Evolutionary conservation across 2,113 vertebrate species (phyloP), one percentile per base, ranked within the genome.

Genomic region (Mastomys coucha): DNA sequence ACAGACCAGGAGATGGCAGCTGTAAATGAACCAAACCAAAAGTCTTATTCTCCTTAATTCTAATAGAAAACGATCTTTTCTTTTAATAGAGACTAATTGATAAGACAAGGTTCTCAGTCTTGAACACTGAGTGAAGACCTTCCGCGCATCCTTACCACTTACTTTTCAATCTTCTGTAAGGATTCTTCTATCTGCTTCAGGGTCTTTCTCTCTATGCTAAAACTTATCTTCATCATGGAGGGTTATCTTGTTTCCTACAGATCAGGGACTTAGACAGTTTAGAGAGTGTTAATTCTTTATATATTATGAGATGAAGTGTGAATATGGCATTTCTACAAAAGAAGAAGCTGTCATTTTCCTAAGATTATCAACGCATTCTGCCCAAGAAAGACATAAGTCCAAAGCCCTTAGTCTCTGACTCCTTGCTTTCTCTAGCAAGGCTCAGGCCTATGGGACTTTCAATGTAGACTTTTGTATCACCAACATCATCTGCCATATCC

Each of bases 171-270:
- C 80, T 84, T 63, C 45, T 33, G 8, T 1, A 7, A 9, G 2
- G 7, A 60, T 36, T 75, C 33, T 31, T 49, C 42, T 60, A 13
- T 39, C 51, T 51, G 9, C 60, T 45, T 73, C 22, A 14, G 2
- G 0, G 0, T 24, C 45, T 33, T 56, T 33, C 7, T 53, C 6
- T 63, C 2, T 8, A 10, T 60, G 17, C 7, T 22, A 10, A 45
- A 42, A 7, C 19, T 14, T 31, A 42, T 24, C 20, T 88, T 45
- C 24, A 28, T 42, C 1, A 0, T 0, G 11, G 3, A 10, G 33
- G 1, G 4, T 58, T 36, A 31, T 28, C 12, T 33, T 60, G 19
- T 58, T 1, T 1, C 14, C 24, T 7, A 5, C 0, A 0, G 2
- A 33, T 33, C 65, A 72, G 20, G 49, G 51, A 12, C 1, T 3